Base-by-base conservation (phyloP, 2,888 invertebrate genomes). In the Oligia latruncula region DNA sequence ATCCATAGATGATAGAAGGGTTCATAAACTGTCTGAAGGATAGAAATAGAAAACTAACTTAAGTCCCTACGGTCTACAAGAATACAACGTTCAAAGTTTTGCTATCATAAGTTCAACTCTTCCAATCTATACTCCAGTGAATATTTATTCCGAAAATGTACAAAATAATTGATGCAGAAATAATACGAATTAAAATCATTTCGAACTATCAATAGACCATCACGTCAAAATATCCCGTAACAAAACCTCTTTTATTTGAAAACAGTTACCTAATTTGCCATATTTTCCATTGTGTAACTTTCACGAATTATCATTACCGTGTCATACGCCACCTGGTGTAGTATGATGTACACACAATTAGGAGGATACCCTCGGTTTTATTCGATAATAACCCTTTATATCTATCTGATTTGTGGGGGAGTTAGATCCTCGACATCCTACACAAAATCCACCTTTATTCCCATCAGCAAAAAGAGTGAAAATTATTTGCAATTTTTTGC, bases 381-480 rank as follows among this genome's bases (percentile, higher is more conserved):
- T 87, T 86, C 89, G 84, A 91, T 91, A 91, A 91, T 91, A 93
- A 93, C 93, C 93, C 94, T 94, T 93, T 92, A 90, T 89, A 90
- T 89, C 88, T 88, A 85, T 86, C 86, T 71, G 87, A 88, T 90
- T 87, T 90, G 92, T 88, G 92, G 91, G 92, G 92, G 92, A 88
- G 91, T 84, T 67, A 29, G 64, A 65, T 52, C 23, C 43, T 65
- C 49, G 46, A 40, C 0, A 62, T 23, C 29, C 13, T 35, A 81
- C 67, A 74, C 74, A 85, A 84, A 86, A 84, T 58, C 79, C 68
- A 78, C 72, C 85, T 78, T 75, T 85, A 88, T 77, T 65, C 6
- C 35, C 6, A 65, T 58, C 1, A 11, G 0, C 2, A 70, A 58
- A 84, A 86, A 77, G 74, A 65, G 35, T 13, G 52, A 78, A 72